A percentile compares a stretch with the other conserved stretches of the same genome.
Evolutionary conservation across 2,113 vertebrate genomes (phyloP).

Genomic region (Mastomys natalensis): DNA sequence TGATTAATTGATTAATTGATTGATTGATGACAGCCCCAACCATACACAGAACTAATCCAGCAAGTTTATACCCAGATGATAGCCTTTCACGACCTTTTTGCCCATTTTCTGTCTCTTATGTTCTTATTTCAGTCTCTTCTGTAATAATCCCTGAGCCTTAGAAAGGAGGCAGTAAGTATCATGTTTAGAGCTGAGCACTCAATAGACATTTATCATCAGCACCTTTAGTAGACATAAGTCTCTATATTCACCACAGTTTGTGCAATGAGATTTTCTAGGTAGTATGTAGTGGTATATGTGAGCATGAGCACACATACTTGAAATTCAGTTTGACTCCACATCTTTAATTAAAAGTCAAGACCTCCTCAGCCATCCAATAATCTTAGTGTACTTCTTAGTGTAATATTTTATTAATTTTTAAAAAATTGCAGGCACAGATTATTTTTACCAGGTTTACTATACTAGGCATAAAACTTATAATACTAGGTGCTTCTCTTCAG

Average conservation of each 20-base stretch:
- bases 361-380: neutral
- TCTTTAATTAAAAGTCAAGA: neutral
- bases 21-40: no score
- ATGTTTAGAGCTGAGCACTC: neutral
- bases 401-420: neutral
- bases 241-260: neutral
- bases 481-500: neutral
- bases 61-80: neutral
- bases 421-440: neutral
- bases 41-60: neutral
- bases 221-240: no score
- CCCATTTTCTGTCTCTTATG: neutral
- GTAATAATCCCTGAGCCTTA: no score
- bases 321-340: neutral
- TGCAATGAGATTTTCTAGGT: no score
- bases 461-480: neutral
- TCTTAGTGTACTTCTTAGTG: neutral
- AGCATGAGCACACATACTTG: neutral
- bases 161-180: fast-evolving
- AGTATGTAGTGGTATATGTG: neutral
- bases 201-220: neutral
- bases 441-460: neutral
- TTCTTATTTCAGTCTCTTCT: neutral
- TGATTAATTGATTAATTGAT: neutral
- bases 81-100: neutral